Conservation (phyloP, 1,140 invertebrate species). For the Telenomus remus region DNA sequence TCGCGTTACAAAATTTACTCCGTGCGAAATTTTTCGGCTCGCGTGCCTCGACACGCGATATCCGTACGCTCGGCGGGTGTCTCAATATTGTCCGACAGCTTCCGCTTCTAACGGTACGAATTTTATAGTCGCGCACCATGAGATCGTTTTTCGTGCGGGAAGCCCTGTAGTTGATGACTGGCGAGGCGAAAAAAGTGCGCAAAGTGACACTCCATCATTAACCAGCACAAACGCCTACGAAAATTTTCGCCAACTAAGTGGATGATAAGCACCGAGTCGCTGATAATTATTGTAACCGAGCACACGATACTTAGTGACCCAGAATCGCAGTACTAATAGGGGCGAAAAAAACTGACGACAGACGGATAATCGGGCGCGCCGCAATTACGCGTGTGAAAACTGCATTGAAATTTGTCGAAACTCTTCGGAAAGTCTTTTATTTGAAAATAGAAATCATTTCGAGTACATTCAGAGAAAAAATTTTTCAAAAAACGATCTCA, state of each 20-base stretch:
- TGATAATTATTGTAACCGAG: slow-evolving; percentile 62
- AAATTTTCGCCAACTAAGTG: slow-evolving; percentile 24
- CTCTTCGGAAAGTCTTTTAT: no score
- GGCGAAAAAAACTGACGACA: slow-evolving; percentile 8
- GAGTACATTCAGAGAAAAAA: no score
- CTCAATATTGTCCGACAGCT: slow-evolving; percentile 36
- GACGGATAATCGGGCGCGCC: no score
- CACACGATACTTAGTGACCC: not conserved
- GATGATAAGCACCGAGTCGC: slow-evolving; percentile 66
- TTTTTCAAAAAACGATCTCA: no score
- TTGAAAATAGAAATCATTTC: no score
- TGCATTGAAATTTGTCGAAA: slow-evolving; percentile 54
- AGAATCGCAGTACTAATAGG: no score
- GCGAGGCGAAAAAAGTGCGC: slow-evolving; percentile 49
- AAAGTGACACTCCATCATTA: slow-evolving; percentile 66
- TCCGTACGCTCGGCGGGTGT: slow-evolving; percentile 34
- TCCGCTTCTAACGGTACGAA: slow-evolving; percentile 55
- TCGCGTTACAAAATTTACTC: slow-evolving; percentile 17
- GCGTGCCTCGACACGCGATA: slow-evolving; percentile 26
- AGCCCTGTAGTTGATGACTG: slow-evolving; percentile 22
- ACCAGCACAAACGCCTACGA: slow-evolving; percentile 13
- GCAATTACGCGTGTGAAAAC: slow-evolving; percentile 69
- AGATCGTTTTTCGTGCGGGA: slow-evolving; percentile 58
- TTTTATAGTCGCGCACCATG: slow-evolving; percentile 38
- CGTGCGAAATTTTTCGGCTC: slow-evolving; percentile 14